Conservation (phyloP, 2,113 vertebrate genomes). For the Carlito syrichta region DNA sequence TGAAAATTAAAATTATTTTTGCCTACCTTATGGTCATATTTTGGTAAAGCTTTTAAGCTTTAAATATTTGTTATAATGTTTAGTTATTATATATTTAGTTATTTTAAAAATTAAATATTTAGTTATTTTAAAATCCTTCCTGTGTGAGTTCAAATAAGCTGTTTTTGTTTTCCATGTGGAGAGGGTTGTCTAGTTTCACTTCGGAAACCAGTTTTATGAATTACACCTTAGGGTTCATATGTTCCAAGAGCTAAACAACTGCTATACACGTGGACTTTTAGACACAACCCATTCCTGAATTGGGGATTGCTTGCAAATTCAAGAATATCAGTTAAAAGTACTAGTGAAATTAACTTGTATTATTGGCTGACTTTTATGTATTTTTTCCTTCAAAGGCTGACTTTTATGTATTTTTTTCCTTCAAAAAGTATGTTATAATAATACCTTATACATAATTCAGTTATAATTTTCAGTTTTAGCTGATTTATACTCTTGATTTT, state of each 20-base stretch:
- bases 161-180: background rate
- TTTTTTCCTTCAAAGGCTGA: background rate
- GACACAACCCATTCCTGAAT: background rate
- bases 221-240: background rate
- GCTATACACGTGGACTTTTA: background rate
- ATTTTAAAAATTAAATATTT: too few relatives aligned
- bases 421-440: slow-evolving; percentile 30
- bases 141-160: background rate
- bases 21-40: background rate
- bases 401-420: background rate
- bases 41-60: background rate
- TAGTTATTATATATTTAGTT: too few relatives aligned
- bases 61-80: background rate
- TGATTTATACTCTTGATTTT: slow-evolving; percentile 28
- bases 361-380: background rate
- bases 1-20: slow-evolving; percentile 12
- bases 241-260: background rate
- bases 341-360: slow-evolving; percentile 37
- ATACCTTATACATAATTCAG: slow-evolving; percentile 23
- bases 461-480: slow-evolving; percentile 53
- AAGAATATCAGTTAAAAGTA: slow-evolving; percentile 22
- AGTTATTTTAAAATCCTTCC: background rate
- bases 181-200: background rate
- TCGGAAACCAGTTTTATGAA: background rate
- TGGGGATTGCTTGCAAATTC: slow-evolving; percentile 26